phyloP scores from a whole-genome alignment of 1,140 invertebrate genomes.

The Chelonus insularis region DNA sequence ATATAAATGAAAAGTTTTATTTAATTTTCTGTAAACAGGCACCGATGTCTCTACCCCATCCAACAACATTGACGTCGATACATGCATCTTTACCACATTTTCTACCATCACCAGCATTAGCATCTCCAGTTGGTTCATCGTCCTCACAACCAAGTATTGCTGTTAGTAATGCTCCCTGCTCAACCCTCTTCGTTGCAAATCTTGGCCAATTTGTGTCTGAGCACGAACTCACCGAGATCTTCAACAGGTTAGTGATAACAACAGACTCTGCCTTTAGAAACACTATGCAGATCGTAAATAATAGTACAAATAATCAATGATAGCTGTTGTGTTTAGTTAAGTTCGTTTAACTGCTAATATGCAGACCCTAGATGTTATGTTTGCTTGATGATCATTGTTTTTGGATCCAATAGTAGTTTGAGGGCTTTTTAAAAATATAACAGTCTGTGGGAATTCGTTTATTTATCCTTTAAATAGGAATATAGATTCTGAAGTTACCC shows the following conservation, averaged over 20 bases:
- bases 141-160: slow-evolving; percentile 70
- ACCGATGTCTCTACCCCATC: slow-evolving; percentile 75
- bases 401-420: too few species aligned
- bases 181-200: slow-evolving; percentile 96
- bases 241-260: slow-evolving; percentile 81
- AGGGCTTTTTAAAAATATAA: too few species aligned
- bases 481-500: too few species aligned
- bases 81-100: slow-evolving; percentile 77
- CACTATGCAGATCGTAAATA: not conserved
- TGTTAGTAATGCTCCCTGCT: slow-evolving; percentile 81
- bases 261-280: slow-evolving; percentile 20
- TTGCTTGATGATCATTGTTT: too few species aligned
- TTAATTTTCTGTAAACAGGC: too few species aligned
- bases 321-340: too few species aligned
- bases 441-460: too few species aligned
- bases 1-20: too few species aligned
- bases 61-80: slow-evolving; percentile 78
- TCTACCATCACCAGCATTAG: slow-evolving; percentile 80
- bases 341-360: too few species aligned
- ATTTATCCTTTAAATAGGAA: too few species aligned
- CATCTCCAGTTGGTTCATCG: slow-evolving; percentile 83
- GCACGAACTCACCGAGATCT: slow-evolving; percentile 96
- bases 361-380: too few species aligned
- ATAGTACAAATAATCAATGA: not conserved
- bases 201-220: slow-evolving; percentile 94